A percentile compares a stretch with the other conserved stretches of the same genome.
Conservation (phyloP, 2,888 invertebrate genomes). For the Lasioglossum lativentre region DNA sequence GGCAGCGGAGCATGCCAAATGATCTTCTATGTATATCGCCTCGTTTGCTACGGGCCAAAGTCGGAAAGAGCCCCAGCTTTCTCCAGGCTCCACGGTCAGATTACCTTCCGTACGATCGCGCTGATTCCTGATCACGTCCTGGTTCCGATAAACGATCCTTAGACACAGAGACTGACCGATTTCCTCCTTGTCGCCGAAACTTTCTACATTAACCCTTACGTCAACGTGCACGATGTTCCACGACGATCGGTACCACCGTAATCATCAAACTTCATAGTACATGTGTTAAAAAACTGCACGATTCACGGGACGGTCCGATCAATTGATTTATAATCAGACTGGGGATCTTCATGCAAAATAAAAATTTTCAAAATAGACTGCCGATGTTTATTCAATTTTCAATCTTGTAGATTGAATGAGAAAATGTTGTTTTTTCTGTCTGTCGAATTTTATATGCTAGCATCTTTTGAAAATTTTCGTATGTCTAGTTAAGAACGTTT, state of each 20-base stretch:
- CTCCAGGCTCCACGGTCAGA: constrained; percentile 65
- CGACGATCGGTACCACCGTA: not conserved
- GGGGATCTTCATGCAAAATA: too few species aligned
- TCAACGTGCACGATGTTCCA: constrained; percentile 9
- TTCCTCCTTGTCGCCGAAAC: constrained; percentile 44
- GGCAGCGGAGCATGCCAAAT: constrained; percentile 68
- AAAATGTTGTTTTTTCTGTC: too few species aligned
- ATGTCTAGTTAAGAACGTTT: too few species aligned
- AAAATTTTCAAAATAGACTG: too few species aligned
- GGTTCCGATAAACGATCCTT: constrained; percentile 58
- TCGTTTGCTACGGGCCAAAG: constrained; percentile 66
- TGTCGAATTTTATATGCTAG: too few species aligned
- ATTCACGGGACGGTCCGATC: not conserved
- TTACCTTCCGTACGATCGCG: constrained; percentile 60
- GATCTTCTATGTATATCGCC: constrained; percentile 64
- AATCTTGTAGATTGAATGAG: too few species aligned
- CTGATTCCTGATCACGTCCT: constrained; percentile 68
- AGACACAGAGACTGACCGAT: constrained; percentile 59
- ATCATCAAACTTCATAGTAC: not conserved
- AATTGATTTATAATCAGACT: too few species aligned
- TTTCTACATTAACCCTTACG: constrained; percentile 44
- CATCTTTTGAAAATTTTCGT: too few species aligned
- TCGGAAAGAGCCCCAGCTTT: constrained; percentile 67
- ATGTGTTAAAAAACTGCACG: not conserved
- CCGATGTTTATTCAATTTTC: too few species aligned